These are phyloP conservation scores for Novumbra hubbsi DNA, from an alignment of 2,797 vertebrate genomes.

Conservation along the genomic window DNA sequence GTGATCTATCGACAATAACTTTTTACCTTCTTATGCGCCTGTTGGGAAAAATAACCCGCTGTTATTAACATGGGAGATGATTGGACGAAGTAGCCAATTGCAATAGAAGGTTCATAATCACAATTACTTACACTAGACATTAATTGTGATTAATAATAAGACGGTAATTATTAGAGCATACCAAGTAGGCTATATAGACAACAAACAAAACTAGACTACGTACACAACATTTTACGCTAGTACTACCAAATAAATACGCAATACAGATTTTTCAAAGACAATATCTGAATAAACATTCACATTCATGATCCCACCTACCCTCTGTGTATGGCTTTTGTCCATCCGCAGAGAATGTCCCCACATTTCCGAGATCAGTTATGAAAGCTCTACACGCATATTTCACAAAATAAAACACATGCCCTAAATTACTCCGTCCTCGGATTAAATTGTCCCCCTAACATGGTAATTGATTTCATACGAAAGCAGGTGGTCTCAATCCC, in stretches of 20 bases:
- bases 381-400: background rate
- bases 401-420: conserved; percentile 37
- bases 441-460: conserved; percentile 40
- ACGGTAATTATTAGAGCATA: background rate
- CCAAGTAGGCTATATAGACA: background rate
- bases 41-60: background rate
- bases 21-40: background rate
- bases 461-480: conserved; percentile 8
- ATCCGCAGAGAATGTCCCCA: conserved; percentile 38
- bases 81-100: background rate
- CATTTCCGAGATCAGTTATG: conserved; percentile 1
- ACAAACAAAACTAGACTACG: background rate
- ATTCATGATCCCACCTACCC: conserved; percentile 51
- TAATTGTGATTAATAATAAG: background rate
- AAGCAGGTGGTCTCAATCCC: conserved; percentile 9
- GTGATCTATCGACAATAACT: background rate
- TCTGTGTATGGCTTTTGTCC: conserved; percentile 46
- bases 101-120: background rate
- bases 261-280: background rate
- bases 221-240: background rate
- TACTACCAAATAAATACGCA: background rate
- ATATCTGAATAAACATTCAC: background rate
- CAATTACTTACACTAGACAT: background rate
- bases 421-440: conserved; percentile 50
- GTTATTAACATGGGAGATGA: background rate